phyloP scores from a whole-genome alignment of 2,888 invertebrate species.

The Anticlea derivata region DNA sequence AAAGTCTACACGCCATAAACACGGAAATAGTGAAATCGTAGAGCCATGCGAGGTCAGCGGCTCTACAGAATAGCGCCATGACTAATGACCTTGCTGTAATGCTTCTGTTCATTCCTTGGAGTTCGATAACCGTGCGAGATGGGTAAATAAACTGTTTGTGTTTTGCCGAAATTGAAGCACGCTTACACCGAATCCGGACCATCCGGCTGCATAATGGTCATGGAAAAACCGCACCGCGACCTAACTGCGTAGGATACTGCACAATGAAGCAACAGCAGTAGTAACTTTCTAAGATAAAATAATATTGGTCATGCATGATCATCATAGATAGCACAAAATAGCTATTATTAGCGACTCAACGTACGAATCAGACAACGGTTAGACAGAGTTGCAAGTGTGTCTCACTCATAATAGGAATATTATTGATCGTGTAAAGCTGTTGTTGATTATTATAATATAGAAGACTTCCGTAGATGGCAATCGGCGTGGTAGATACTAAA shows the following conservation, averaged over 20 bases:
- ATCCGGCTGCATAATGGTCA: not conserved
- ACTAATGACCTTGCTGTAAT: constrained; percentile 64
- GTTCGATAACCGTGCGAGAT: constrained; percentile 73
- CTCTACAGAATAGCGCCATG: constrained; percentile 63
- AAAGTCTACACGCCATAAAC: constrained; percentile 21
- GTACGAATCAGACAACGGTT: too few relatives aligned
- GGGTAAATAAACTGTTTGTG: constrained; percentile 65
- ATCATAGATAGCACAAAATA: too few relatives aligned
- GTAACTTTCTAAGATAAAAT: too few relatives aligned
- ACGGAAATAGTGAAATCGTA: constrained; percentile 65
- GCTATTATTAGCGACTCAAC: too few relatives aligned
- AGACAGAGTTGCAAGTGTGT: too few relatives aligned
- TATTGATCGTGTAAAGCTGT: too few relatives aligned
- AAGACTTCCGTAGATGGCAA: too few relatives aligned
- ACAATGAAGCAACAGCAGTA: too few relatives aligned
- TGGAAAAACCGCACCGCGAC: not conserved
- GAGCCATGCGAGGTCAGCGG: constrained; percentile 61
- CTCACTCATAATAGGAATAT: too few relatives aligned
- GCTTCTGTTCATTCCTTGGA: constrained; percentile 35
- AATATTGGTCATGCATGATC: too few relatives aligned
- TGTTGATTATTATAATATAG: too few relatives aligned
- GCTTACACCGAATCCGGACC: not conserved
- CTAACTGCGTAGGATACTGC: not conserved
- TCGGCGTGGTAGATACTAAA: not conserved
- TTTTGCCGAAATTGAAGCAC: constrained; percentile 54